Evolutionary conservation across 2,113 vertebrate species (phyloP), one percentile per base, ranked within the genome.

Genomic region (Orientallactaga bullata): DNA sequence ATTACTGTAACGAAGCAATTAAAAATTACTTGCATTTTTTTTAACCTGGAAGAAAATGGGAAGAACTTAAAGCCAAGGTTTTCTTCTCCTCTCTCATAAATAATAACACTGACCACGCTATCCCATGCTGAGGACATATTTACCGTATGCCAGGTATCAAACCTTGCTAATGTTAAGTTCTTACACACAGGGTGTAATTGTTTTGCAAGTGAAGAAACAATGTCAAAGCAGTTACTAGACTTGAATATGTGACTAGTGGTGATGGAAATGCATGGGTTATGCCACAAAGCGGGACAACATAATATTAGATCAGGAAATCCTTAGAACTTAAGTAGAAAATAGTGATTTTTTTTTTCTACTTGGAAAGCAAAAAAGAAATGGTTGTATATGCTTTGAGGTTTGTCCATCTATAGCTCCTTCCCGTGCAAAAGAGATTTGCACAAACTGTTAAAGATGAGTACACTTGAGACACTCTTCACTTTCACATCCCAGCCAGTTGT

Each of bases 281-380:
- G 16, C 42, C 32, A 16, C 71, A 11, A 68, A 39, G 6, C 17
- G 72, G 1, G 8, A 16, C 5, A 35, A 30, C 26, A 4, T 73
- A 51, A 81, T 82, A 82, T 74, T 65, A 18, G 51, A 68, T 24
- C 12, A 63, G 35, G 42, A 3, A 81, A 58, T 78, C 30, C 17
- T 79, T 81, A 47, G 60, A 92, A 88, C 32, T 68, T 83, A 18
- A 68, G 32, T 20, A 4, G 39, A 78, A 94, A 95, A 51, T 30
- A 47, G 21, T 76, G 65, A 32, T 65, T n/a, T 7, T 39, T 69
- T 65, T 39, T 61, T 15, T 60, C 20, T 7, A 71, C 60, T 30
- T 72, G 24, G 42, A 20, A 71, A 82, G 58, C n/a, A 10, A 89
- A 85, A 61, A 7, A 17, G 35, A 72, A 42, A 83, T 81, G 3